phyloP scores from a whole-genome alignment of 64 coral and sea anemone species.

The Pocillopora verrucosa region DNA sequence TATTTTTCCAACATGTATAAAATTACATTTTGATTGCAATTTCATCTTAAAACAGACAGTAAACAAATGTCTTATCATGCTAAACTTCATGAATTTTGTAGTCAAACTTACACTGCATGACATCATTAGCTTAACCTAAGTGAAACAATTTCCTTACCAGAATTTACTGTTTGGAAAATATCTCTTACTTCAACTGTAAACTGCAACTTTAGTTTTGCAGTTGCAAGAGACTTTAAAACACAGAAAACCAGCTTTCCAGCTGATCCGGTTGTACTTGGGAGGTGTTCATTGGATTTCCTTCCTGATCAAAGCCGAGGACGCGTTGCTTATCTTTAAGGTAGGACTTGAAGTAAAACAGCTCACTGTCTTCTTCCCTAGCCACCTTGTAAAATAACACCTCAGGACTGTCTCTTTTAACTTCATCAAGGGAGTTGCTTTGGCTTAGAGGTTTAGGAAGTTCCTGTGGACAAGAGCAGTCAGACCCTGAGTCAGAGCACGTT shows the following conservation, averaged over 20 bases:
- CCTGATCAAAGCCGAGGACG: background rate
- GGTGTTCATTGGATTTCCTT: background rate
- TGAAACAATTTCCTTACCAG: no score
- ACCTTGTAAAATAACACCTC: conserved; percentile 27
- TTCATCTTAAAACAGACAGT: no score
- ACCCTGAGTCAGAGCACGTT: background rate
- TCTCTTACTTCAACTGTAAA: no score
- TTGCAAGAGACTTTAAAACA: background rate
- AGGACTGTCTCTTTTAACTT: background rate
- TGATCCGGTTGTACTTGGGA: background rate
- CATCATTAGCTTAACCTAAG: no score
- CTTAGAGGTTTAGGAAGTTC: background rate
- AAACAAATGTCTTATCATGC: no score
- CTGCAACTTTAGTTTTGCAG: no score
- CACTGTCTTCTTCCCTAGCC: background rate
- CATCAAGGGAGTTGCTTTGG: background rate
- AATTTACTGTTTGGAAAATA: no score
- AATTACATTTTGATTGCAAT: no score
- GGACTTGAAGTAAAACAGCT: conserved; percentile 35
- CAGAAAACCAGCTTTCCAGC: background rate
- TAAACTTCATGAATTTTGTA: no score
- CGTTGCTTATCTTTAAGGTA: conserved; percentile 19
- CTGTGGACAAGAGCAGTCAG: background rate
- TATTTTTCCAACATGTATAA: no score
- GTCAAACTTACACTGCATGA: no score